Percentiles rank a stretch among this genome's conserved stretches.
Conservation (phyloP, 2,113 vertebrate species). For the Elephantulus edwardii region DNA sequence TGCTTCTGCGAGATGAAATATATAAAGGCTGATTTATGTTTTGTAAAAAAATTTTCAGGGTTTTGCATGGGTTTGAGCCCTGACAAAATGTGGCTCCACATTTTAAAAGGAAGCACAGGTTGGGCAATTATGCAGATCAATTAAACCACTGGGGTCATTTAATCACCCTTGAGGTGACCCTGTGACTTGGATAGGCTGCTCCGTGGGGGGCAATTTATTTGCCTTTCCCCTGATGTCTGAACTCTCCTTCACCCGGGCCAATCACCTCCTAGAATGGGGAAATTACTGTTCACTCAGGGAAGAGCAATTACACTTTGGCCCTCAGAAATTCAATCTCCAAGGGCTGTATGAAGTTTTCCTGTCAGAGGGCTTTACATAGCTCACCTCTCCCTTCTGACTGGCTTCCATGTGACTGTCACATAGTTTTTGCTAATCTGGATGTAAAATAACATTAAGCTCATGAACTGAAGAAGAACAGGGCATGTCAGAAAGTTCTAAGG, state of each 20-base stretch:
- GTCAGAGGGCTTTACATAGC: background rate
- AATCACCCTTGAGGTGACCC: conserved; percentile 51
- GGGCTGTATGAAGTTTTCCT: background rate
- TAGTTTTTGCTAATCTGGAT: conserved; percentile 6
- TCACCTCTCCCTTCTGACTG: background rate
- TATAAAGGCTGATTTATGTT: background rate
- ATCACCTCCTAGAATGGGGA: background rate
- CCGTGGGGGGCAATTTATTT: conserved; percentile 50
- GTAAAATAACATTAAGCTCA: background rate
- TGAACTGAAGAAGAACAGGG: background rate
- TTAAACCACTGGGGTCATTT: conserved; percentile 26
- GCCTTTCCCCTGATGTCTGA: conserved; percentile 29
- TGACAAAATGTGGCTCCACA: background rate
- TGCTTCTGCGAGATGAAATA: background rate
- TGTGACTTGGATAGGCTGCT: background rate
- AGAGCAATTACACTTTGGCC: background rate
- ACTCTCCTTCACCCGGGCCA: conserved; percentile 9
- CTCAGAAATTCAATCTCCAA: background rate
- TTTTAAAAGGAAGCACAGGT: conserved; percentile 55
- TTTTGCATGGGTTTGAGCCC: conserved; percentile 20
- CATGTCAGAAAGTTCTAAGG: background rate
- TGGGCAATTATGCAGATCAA: conserved; percentile 43
- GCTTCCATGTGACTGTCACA: background rate
- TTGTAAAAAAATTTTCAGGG: background rate
- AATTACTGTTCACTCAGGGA: background rate